These are phyloP conservation scores for Tiphia femorata DNA, from an alignment of 2,888 invertebrate genomes.

Conservation along the genomic window DNA sequence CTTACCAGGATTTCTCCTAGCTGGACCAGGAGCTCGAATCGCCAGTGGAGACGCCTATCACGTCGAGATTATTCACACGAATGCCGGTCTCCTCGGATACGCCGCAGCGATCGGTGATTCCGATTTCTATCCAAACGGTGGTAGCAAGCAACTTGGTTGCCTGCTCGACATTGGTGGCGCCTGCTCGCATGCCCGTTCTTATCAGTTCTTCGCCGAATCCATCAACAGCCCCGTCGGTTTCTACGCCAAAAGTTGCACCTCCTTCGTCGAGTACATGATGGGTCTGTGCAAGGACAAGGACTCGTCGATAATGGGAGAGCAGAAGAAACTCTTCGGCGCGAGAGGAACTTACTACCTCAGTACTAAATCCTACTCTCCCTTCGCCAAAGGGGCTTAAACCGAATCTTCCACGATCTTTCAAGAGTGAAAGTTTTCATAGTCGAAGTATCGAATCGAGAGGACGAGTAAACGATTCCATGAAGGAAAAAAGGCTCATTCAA, in stretches of 20 bases:
- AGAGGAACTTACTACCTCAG: conserved; percentile 48
- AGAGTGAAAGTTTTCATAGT: neutral
- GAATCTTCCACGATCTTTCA: too few species aligned
- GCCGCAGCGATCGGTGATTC: conserved; percentile 57
- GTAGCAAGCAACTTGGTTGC: conserved; percentile 59
- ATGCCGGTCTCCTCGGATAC: conserved; percentile 60
- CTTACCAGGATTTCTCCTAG: conserved; percentile 55
- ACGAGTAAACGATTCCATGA: too few species aligned
- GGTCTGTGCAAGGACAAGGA: conserved; percentile 23
- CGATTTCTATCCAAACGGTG: conserved; percentile 68
- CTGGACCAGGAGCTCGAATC: conserved; percentile 48
- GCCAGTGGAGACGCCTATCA: conserved; percentile 59
- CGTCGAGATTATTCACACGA: conserved; percentile 67
- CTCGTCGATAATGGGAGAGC: conserved; percentile 40
- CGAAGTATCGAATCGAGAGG: neutral
- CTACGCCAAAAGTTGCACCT: conserved; percentile 30
- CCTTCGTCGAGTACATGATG: conserved; percentile 4
- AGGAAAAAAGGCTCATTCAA: neutral
- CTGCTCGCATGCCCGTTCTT: conserved; percentile 59
- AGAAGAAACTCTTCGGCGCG: neutral
- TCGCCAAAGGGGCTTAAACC: conserved; percentile 41
- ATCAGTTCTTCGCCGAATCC: conserved; percentile 58
- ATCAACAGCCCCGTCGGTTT: conserved; percentile 44
- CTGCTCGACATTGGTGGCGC: conserved; percentile 37
- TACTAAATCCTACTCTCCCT: conserved; percentile 44